Percentiles rank a stretch among this genome's conserved stretches.
phyloP scores from a whole-genome alignment of 2,113 vertebrate genomes.

The Ploceus nigricollis region DNA sequence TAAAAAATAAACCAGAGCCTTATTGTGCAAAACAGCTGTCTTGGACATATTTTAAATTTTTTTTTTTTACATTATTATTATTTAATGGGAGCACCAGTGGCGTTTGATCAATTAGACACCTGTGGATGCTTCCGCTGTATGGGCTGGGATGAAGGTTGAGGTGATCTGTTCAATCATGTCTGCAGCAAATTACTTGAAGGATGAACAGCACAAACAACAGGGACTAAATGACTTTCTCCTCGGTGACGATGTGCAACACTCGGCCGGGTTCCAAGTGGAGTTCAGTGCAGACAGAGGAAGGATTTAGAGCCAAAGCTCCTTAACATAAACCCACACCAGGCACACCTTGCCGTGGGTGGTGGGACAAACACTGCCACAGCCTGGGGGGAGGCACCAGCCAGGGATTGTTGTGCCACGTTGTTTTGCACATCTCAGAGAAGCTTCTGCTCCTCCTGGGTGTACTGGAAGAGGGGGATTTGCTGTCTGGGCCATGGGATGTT shows the following conservation, averaged over 20 bases:
- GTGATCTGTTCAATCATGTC: not conserved
- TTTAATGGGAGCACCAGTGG: constrained; percentile 9
- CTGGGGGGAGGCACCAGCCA: not conserved
- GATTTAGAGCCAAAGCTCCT: constrained; percentile 45
- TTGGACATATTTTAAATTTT: not conserved
- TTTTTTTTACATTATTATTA: not conserved
- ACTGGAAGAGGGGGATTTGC: rapidly evolving
- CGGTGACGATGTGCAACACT: not conserved
- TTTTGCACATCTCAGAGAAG: not conserved
- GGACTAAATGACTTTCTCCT: constrained; percentile 5
- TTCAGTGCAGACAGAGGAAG: not conserved
- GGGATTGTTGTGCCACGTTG: not conserved
- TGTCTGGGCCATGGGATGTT: not conserved
- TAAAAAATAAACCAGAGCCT: constrained; percentile 47
- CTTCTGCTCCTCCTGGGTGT: not conserved
- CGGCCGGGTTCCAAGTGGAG: not conserved
- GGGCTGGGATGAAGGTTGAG: not conserved
- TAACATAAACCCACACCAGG: not conserved
- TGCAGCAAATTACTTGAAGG: constrained; percentile 20
- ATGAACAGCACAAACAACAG: constrained; percentile 6
- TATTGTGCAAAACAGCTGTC: constrained; percentile 45
- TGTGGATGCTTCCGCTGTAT: not conserved
- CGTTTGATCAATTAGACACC: not conserved
- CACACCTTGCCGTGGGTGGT: not conserved
- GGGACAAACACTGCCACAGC: not conserved